Conservation (phyloP, 2,113 vertebrate genomes). For the Sakesphorus luctuosus region DNA sequence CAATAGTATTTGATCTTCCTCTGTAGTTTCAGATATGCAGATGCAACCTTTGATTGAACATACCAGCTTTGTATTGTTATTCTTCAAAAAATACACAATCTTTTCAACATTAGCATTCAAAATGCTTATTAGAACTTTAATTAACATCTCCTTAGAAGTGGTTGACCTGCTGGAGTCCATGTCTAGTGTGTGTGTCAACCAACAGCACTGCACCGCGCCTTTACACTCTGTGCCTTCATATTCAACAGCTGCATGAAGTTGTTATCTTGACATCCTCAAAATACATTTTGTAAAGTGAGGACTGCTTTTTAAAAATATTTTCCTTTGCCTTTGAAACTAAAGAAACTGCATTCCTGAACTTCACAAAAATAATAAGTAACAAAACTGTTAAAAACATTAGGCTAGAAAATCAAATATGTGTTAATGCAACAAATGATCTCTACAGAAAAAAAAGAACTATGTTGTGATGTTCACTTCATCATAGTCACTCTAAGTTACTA, state of each 20-base stretch:
- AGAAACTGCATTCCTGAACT: neutral
- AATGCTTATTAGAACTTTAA: neutral
- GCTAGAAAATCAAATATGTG: neutral
- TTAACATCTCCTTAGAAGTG: accelerated
- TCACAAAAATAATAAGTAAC: neutral
- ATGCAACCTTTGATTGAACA: no score
- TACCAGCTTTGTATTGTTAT: no score
- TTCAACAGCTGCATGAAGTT: neutral
- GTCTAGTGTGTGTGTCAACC: neutral
- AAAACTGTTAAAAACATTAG: neutral
- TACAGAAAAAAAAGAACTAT: neutral
- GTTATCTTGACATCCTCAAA: neutral
- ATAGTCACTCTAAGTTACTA: neutral
- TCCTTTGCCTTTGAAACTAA: neutral
- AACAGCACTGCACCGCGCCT: neutral
- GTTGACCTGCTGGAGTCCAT: neutral
- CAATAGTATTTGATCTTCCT: no score
- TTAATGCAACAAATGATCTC: neutral
- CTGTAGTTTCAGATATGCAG: no score
- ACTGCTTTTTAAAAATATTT: neutral
- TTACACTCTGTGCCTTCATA: neutral
- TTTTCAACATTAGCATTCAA: neutral
- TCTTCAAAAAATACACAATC: neutral
- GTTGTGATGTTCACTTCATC: neutral
- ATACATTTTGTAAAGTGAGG: neutral